Evolutionary conservation across 2,797 vertebrate species (phyloP).

Genomic region (Lacerta agilis): DNA sequence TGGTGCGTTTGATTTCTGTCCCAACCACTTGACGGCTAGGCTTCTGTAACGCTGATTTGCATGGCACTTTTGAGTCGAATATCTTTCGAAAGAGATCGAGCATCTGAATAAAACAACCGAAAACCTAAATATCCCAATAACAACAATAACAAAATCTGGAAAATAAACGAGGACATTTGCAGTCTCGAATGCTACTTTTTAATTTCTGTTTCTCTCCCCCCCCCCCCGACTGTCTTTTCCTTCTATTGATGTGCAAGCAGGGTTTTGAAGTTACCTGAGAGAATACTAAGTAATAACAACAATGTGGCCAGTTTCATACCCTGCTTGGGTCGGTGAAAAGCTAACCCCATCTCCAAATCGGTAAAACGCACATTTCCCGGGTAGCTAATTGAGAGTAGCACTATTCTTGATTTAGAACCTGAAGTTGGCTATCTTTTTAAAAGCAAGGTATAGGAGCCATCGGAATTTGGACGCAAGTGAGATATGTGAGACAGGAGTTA

Average conservation of each 20-base stretch:
- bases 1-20: constrained; percentile 49
- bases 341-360: constrained; percentile 36
- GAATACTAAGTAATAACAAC: constrained; percentile 47
- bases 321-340: constrained; percentile 15
- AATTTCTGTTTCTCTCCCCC: constrained; percentile 5
- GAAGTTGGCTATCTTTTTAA: constrained; percentile 35
- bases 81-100: background rate
- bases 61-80: background rate
- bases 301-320: constrained; percentile 52
- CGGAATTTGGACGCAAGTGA: constrained; percentile 22
- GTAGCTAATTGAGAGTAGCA: constrained; percentile 56
- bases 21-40: constrained; percentile 7
- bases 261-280: constrained; percentile 50
- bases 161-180: constrained; percentile 44
- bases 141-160: constrained; percentile 38
- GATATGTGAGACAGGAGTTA: background rate
- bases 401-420: constrained; percentile 53
- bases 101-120: constrained; percentile 14
- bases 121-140: constrained; percentile 8
- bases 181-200: constrained; percentile 34
- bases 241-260: constrained; percentile 50
- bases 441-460: background rate
- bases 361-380: constrained; percentile 53
- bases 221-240: constrained; percentile 8
- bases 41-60: constrained; percentile 22